These are phyloP conservation scores for Homarus gammarus DNA, from an alignment of 2,888 invertebrate genomes.

Conservation along the genomic window DNA sequence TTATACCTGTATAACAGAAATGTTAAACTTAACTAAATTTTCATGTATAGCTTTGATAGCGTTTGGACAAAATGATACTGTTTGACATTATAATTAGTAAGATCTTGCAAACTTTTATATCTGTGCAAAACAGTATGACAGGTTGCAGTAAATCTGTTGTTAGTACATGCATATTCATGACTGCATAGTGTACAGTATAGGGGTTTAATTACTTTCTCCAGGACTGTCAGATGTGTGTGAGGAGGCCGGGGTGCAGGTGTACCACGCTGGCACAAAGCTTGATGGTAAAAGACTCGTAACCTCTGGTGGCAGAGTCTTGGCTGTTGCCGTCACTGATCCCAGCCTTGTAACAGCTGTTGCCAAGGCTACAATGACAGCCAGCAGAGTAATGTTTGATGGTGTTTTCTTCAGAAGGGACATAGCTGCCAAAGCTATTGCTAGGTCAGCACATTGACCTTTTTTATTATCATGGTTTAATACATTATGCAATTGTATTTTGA, in stretches of 20 bases:
- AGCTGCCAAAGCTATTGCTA: constrained; percentile 84
- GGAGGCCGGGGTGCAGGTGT: constrained; percentile 82
- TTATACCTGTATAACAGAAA: too few species aligned
- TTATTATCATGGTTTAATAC: not conserved
- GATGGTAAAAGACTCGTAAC: constrained; percentile 85
- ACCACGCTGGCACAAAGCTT: constrained; percentile 91
- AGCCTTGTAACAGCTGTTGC: constrained; percentile 46
- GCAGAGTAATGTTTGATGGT: constrained; percentile 89
- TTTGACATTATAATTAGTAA: too few species aligned
- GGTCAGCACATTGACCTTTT: constrained; percentile 39
- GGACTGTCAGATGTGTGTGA: constrained; percentile 78
- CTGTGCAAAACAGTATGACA: too few species aligned
- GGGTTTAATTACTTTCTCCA: constrained; percentile 82
- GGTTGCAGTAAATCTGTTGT: too few species aligned
- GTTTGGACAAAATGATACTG: too few species aligned
- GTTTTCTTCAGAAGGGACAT: constrained; percentile 94
- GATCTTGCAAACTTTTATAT: too few species aligned
- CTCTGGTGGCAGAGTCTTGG: constrained; percentile 90
- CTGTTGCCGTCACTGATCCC: constrained; percentile 34
- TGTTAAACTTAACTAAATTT: too few species aligned
- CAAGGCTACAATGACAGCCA: constrained; percentile 82
- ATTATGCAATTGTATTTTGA: too few species aligned
- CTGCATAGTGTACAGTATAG: too few species aligned
- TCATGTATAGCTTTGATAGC: too few species aligned
- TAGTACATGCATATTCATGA: too few species aligned